Evolutionary conservation across 2,888 invertebrate genomes (phyloP).

Genomic region (Eucera pruinosa): DNA sequence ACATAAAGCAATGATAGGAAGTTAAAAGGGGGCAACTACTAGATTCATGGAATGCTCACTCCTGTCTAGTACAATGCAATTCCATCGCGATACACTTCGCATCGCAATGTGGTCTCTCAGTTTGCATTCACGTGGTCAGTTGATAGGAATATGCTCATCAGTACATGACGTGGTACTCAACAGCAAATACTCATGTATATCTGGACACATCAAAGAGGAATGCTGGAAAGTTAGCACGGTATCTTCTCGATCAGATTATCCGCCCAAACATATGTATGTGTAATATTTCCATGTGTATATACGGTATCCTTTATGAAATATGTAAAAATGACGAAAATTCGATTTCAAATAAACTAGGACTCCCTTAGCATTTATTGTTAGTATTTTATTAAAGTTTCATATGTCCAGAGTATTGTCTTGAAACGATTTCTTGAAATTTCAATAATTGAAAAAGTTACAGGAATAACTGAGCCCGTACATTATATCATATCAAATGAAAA

Average conservation of each 20-base stretch:
- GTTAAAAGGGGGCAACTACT: not conserved
- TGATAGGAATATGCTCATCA: constrained; percentile 38
- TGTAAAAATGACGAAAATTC: too few species aligned
- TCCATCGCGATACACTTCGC: constrained; percentile 26
- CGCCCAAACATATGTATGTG: not conserved
- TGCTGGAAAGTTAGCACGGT: constrained; percentile 32
- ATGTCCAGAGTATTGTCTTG: too few species aligned
- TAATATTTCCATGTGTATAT: too few species aligned
- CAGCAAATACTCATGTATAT: constrained; percentile 44
- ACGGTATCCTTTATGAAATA: too few species aligned
- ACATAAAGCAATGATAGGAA: too few species aligned
- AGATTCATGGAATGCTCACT: constrained; percentile 5
- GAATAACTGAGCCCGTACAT: too few species aligned
- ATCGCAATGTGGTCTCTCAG: constrained; percentile 30
- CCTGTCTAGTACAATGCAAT: constrained; percentile 27
- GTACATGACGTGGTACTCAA: constrained; percentile 33
- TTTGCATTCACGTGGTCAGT: constrained; percentile 30
- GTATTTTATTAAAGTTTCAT: too few species aligned
- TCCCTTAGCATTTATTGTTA: too few species aligned
- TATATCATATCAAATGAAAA: too few species aligned
- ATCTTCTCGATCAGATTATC: constrained; percentile 24
- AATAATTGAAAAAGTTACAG: too few species aligned
- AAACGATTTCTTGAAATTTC: too few species aligned
- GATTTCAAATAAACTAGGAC: too few species aligned
- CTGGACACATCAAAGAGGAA: constrained; percentile 34